These are phyloP conservation scores for Hypanus sabinus DNA, from an alignment of 2,113 vertebrate genomes.

Conservation along the genomic window DNA sequence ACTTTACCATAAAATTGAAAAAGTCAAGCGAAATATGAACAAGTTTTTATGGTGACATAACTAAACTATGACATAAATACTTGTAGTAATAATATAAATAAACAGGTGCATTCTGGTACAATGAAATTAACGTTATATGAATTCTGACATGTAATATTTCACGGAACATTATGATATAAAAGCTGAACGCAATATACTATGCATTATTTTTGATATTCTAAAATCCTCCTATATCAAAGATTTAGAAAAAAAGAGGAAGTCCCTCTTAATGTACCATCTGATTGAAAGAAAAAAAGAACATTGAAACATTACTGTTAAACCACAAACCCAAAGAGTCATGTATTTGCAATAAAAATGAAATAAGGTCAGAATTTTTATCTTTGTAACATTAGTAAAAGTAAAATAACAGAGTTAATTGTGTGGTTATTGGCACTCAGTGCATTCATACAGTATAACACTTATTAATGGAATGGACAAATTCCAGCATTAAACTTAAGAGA, in stretches of 20 bases:
- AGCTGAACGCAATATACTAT: not conserved
- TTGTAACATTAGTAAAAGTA: not conserved
- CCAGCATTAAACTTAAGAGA: not conserved
- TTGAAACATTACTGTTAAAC: not conserved
- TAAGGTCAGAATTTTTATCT: not conserved
- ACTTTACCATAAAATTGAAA: constrained; percentile 19
- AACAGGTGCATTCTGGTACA: not conserved
- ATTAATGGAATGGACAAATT: not conserved
- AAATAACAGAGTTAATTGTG: not conserved
- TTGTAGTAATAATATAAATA: not conserved
- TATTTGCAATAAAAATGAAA: not conserved
- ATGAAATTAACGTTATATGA: not conserved
- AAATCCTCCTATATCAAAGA: not conserved
- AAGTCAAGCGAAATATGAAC: not conserved
- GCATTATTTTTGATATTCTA: not conserved
- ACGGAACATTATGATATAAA: not conserved
- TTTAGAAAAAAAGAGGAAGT: not conserved
- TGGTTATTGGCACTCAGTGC: not conserved
- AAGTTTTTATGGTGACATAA: not conserved
- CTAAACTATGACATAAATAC: not conserved
- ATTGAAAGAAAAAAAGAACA: not conserved
- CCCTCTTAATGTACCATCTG: not conserved
- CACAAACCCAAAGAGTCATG: not conserved
- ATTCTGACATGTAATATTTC: not conserved
- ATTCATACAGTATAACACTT: not conserved